Conservation (phyloP, 53 echinoderm and acorn worm genomes). For the Holothuria leucospilota region DNA sequence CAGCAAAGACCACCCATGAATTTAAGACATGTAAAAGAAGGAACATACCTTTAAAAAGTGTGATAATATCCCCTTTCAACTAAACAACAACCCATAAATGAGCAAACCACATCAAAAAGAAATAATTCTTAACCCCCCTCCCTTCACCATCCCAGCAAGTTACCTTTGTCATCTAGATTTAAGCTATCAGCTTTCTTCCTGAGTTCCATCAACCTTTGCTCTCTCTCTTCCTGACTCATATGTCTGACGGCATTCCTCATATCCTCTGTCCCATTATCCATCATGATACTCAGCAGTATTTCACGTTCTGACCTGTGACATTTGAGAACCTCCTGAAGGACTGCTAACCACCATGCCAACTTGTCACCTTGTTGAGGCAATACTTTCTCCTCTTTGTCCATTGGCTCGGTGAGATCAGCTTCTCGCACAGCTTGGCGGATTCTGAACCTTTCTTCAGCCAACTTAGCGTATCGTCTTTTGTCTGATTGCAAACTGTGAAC, state of each 20-base stretch:
- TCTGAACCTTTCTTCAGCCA: constrained; percentile 76
- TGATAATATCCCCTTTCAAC: too few species aligned
- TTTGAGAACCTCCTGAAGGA: constrained; percentile 80
- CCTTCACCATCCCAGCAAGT: not conserved
- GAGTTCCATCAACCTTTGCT: constrained; percentile 78
- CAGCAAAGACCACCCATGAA: too few species aligned
- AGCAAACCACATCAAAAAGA: too few species aligned
- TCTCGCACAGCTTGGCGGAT: constrained; percentile 61
- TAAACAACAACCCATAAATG: too few species aligned
- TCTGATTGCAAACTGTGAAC: constrained; percentile 75
- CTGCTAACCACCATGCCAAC: constrained; percentile 75
- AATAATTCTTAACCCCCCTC: too few species aligned
- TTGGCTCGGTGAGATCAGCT: constrained; percentile 53
- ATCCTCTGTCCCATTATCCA: constrained; percentile 91
- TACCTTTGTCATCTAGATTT: constrained; percentile 90
- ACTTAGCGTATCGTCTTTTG: constrained; percentile 75
- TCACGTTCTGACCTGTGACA: constrained; percentile 77
- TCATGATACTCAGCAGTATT: constrained; percentile 81
- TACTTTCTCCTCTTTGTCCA: constrained; percentile 78
- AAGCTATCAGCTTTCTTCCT: constrained; percentile 79
- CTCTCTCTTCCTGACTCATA: constrained; percentile 83
- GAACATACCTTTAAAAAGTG: too few species aligned
- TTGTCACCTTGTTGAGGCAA: constrained; percentile 89
- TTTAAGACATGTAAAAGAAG: too few species aligned
- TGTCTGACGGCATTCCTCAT: constrained; percentile 83